These are phyloP conservation scores for Simalia tracyae DNA, from an alignment of 2,797 vertebrate genomes.

Conservation along the genomic window DNA sequence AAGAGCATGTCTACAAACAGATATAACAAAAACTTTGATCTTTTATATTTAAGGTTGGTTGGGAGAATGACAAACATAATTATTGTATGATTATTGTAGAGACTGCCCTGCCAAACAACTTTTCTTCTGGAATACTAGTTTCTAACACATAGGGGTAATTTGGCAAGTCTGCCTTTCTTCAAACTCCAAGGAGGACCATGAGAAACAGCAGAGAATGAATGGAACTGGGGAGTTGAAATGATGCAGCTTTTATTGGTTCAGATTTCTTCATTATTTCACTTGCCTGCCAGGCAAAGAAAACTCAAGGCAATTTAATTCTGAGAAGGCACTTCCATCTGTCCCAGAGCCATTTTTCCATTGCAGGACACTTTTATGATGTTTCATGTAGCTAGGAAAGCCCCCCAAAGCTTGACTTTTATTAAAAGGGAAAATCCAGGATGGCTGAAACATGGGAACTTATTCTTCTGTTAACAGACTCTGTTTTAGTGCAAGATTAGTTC, in stretches of 20 bases:
- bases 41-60: slow-evolving; percentile 8
- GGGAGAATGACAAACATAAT: slow-evolving; percentile 4
- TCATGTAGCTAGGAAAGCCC: slow-evolving; percentile 8
- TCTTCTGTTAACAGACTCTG: slow-evolving; percentile 19
- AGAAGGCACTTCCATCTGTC: slow-evolving; percentile 27
- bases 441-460: slow-evolving; percentile 24
- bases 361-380: not conserved
- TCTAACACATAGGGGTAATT: slow-evolving; percentile 32
- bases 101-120: slow-evolving; percentile 4
- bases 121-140: not conserved
- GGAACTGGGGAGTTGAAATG: slow-evolving; percentile 21
- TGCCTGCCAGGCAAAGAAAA: slow-evolving; percentile 33
- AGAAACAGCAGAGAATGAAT: slow-evolving; percentile 20
- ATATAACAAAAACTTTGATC: not conserved
- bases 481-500: slow-evolving; percentile 24
- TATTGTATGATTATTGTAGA: slow-evolving; percentile 26
- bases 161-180: slow-evolving; percentile 25
- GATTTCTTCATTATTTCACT: slow-evolving; percentile 28
- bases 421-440: slow-evolving; percentile 13
- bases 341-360: slow-evolving; percentile 14
- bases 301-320: slow-evolving; percentile 26
- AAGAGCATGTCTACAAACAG: not conserved
- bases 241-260: slow-evolving; percentile 44
- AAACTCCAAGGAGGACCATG: slow-evolving; percentile 34
- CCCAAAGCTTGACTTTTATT: slow-evolving; percentile 40